Evolutionary conservation across 2,888 invertebrate species (phyloP).

Genomic region (Acleris emargana): DNA sequence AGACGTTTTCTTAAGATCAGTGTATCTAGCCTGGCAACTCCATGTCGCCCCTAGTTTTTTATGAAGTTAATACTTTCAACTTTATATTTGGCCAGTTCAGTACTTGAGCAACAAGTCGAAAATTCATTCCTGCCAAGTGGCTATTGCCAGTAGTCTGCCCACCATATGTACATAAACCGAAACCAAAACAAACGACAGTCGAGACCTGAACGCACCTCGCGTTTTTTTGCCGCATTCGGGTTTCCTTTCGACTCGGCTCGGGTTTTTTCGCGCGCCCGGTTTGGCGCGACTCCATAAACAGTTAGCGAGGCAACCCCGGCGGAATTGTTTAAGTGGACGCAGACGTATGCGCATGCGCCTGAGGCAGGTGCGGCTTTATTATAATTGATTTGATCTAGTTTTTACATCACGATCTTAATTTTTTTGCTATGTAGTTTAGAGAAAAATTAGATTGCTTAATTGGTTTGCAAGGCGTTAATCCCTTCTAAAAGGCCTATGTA

Average conservation of each 20-base stretch:
- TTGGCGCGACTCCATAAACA: conserved; percentile 80
- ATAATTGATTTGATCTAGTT: conserved; percentile 25
- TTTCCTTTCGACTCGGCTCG: conserved; percentile 71
- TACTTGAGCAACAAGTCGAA: too few relatives aligned
- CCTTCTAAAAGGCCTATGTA: too few relatives aligned
- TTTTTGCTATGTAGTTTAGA: not conserved
- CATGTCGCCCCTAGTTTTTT: too few relatives aligned
- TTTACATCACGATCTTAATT: conserved; percentile 14
- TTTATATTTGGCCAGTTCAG: too few relatives aligned
- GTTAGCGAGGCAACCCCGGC: conserved; percentile 80
- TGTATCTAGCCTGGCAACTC: too few relatives aligned
- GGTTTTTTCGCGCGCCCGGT: conserved; percentile 76
- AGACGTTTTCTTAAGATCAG: too few relatives aligned
- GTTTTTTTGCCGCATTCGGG: conserved; percentile 69
- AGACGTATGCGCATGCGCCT: conserved; percentile 53
- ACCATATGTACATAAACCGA: not conserved
- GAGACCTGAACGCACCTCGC: conserved; percentile 28
- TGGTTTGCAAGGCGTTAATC: too few relatives aligned
- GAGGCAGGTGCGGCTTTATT: conserved; percentile 21
- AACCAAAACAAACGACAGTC: conserved; percentile 27
- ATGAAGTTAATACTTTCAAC: too few relatives aligned
- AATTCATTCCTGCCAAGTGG: too few relatives aligned
- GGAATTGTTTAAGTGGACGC: conserved; percentile 77
- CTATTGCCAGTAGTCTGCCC: too few relatives aligned
- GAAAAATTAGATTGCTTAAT: too few relatives aligned